These are phyloP conservation scores for Eristalis intricaria DNA, from an alignment of 2,888 invertebrate species.

Conservation along the genomic window DNA sequence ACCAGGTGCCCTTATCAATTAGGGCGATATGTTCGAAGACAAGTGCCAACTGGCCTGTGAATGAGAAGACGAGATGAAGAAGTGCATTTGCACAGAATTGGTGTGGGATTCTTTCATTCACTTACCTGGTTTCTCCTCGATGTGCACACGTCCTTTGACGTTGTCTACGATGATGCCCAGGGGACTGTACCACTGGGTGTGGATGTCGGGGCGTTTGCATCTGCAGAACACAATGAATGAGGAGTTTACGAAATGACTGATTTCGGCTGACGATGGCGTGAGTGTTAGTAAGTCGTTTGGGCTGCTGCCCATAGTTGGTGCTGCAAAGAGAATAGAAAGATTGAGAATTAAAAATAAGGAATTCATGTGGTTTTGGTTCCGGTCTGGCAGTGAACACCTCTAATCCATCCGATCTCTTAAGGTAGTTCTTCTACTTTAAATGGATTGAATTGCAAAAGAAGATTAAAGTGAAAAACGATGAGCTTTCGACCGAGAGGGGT, in stretches of 20 bases:
- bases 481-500: too few species aligned
- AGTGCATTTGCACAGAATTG: neutral
- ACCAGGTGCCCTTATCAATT: conserved; percentile 82
- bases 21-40: conserved; percentile 82
- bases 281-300: conserved; percentile 76
- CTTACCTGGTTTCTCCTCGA: conserved; percentile 80
- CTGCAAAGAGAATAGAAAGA: neutral
- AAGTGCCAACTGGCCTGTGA: conserved; percentile 79
- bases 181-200: conserved; percentile 80
- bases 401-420: too few species aligned
- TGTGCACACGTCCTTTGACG: conserved; percentile 81
- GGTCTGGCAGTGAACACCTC: too few species aligned
- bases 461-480: too few species aligned
- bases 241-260: conserved; percentile 81
- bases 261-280: conserved; percentile 78
- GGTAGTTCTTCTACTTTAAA: too few species aligned
- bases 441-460: too few species aligned
- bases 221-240: conserved; percentile 81
- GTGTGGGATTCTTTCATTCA: neutral
- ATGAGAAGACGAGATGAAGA: neutral
- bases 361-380: too few species aligned
- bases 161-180: conserved; percentile 78
- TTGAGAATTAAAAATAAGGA: neutral
- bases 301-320: conserved; percentile 43
- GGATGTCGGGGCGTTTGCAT: conserved; percentile 76